Base-by-base conservation (phyloP, 2,113 vertebrate species). In the Kryptolebias marmoratus region DNA sequence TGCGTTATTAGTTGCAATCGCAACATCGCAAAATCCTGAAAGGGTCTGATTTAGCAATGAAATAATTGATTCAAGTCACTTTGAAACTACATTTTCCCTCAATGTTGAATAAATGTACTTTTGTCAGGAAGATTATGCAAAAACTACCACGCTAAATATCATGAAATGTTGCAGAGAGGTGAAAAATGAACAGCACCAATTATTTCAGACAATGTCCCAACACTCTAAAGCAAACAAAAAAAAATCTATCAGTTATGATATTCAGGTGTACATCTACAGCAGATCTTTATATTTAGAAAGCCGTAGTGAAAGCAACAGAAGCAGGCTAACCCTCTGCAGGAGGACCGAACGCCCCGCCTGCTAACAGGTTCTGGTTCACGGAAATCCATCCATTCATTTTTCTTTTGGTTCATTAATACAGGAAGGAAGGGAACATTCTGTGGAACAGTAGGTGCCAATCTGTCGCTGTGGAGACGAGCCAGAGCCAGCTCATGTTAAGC, bases 361-460 rank as follows among this genome's bases (percentile, higher is more conserved):
- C 53, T 78, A 68, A 59, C 64, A 57, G 64, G 71, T 74, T 64
- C 73, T 54, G 53, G 31, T 63, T 73, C 73, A 54, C 69, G 76
- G 36, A 85, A 75, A 77, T 61, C 65, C 53, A 64, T 81, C 68
- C 87, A 86, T 90, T 88, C 85, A 90, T 80, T 52, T 64, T 71
- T 71, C 28, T 75, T 44, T 64, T 68, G 53, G 71, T 73, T 83
- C 79, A 89, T 89, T 88, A 85, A 88, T 61, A 77, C 86, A 81
- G 88, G 86, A 82, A 74, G 88, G 88, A 91, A 90, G 88, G 45
- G 81, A 44, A 83, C 77, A 79, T 79, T 89, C 84, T 89, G 88
- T 53, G 88, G 82, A 89, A 77, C 87, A 89, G 84, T 76, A 82
- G 85, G 90, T 73, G 76, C 84, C 90, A 90, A 91, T 90, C 91